Evolutionary conservation across 2,888 invertebrate species (phyloP).

Genomic region (Melanchra persicariae): DNA sequence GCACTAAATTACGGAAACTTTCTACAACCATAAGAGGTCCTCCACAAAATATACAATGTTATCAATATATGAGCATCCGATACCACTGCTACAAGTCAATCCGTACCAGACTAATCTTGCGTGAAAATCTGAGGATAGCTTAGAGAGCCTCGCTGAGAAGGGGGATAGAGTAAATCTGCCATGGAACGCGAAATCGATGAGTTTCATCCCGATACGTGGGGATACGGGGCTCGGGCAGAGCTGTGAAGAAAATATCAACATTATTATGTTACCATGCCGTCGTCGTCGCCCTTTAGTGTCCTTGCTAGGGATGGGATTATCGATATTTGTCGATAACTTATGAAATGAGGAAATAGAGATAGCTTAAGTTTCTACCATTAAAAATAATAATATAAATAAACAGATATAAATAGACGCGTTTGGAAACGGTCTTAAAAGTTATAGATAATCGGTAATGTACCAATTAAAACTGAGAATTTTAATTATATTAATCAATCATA

Average conservation of each 20-base stretch:
- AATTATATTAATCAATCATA: not conserved
- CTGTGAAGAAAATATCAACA: constrained; percentile 83
- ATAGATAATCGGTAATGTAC: not conserved
- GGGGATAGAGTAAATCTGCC: constrained; percentile 79
- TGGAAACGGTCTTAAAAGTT: not conserved
- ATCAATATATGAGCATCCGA: constrained; percentile 30
- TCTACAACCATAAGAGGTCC: not conserved
- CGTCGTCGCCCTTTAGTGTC: constrained; percentile 65
- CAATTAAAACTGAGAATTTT: constrained; percentile 17
- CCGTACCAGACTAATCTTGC: constrained; percentile 74
- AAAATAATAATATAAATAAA: not conserved
- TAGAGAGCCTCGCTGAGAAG: constrained; percentile 64
- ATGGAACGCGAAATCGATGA: constrained; percentile 84
- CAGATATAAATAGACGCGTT: not conserved
- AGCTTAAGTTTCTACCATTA: not conserved
- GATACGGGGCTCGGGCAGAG: constrained; percentile 62
- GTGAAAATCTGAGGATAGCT: constrained; percentile 73
- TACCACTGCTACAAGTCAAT: constrained; percentile 57
- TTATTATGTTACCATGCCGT: constrained; percentile 78
- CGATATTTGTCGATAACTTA: constrained; percentile 49
- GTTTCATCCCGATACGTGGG: constrained; percentile 72
- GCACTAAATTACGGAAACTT: not conserved
- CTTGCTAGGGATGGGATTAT: constrained; percentile 51
- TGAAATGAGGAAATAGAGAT: not conserved
- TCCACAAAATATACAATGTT: not conserved